These are phyloP conservation scores for Pangasianodon gigas DNA, from an alignment of 2,113 vertebrate genomes.

Conservation along the genomic window DNA sequence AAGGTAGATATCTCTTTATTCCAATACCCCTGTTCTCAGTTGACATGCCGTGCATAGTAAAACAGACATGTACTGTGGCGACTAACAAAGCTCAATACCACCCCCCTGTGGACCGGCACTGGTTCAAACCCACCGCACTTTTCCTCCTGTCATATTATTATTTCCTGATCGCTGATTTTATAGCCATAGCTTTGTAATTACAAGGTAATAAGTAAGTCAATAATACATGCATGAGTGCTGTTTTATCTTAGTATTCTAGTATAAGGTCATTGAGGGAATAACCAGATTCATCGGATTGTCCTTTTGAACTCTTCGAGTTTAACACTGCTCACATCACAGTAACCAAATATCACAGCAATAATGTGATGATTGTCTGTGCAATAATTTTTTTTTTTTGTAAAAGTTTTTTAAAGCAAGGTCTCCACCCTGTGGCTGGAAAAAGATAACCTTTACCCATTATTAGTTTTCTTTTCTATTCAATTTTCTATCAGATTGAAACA, in stretches of 20 bases:
- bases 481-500: neutral
- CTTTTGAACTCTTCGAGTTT: neutral
- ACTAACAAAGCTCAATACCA: conserved; percentile 76
- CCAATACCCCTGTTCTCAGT: conserved; percentile 60
- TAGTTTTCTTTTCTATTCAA: neutral
- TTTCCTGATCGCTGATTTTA: conserved; percentile 24
- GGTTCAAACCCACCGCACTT: conserved; percentile 65
- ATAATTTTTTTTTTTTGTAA: conserved; percentile 4
- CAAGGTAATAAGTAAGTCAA: conserved; percentile 21
- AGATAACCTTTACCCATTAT: neutral
- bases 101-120: conserved; percentile 74
- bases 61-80: conserved; percentile 36
- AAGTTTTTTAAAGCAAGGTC: conserved; percentile 52
- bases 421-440: conserved; percentile 48
- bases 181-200: conserved; percentile 41
- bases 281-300: neutral
- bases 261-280: neutral
- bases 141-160: conserved; percentile 54
- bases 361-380: neutral
- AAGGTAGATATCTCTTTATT: conserved; percentile 70
- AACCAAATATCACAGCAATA: conserved; percentile 28
- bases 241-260: neutral
- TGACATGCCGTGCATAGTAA: conserved; percentile 63
- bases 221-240: neutral
- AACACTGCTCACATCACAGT: conserved; percentile 4